A percentile compares a stretch with the other conserved stretches of the same genome.
phyloP scores from a whole-genome alignment of 1,140 invertebrate species.

The Eumaeus atala region DNA sequence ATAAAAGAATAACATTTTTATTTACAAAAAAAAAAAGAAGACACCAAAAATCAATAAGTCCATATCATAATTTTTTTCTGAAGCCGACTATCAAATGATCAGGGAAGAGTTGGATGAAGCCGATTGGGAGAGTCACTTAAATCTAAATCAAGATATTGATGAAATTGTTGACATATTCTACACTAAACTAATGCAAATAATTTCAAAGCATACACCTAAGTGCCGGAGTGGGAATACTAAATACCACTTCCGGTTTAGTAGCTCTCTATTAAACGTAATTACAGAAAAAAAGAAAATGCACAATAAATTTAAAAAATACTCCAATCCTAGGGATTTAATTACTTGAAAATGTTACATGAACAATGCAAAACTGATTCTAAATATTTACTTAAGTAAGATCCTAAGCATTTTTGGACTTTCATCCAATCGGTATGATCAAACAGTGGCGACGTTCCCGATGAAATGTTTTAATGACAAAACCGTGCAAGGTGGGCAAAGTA shows the following conservation, averaged over 20 bases:
- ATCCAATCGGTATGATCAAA: constrained; percentile 12
- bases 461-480: constrained; percentile 5
- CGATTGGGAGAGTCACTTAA: background rate
- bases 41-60: background rate
- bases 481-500: background rate
- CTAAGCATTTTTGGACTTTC: constrained; percentile 14
- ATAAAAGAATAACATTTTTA: too few species aligned
- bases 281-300: constrained; percentile 1
- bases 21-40: too few species aligned
- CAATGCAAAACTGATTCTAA: background rate
- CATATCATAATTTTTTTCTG: background rate
- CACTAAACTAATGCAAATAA: background rate
- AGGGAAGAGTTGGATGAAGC: background rate
- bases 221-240: too few species aligned
- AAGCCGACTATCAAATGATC: background rate
- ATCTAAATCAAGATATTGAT: background rate
- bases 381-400: background rate
- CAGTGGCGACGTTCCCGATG: constrained; percentile 13
- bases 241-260: too few species aligned
- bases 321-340: background rate
- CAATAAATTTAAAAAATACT: background rate
- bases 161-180: background rate
- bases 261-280: background rate
- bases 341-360: background rate
- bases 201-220: too few species aligned